Conservation (phyloP, 1,140 invertebrate genomes). For the Drosophila orosa region DNA sequence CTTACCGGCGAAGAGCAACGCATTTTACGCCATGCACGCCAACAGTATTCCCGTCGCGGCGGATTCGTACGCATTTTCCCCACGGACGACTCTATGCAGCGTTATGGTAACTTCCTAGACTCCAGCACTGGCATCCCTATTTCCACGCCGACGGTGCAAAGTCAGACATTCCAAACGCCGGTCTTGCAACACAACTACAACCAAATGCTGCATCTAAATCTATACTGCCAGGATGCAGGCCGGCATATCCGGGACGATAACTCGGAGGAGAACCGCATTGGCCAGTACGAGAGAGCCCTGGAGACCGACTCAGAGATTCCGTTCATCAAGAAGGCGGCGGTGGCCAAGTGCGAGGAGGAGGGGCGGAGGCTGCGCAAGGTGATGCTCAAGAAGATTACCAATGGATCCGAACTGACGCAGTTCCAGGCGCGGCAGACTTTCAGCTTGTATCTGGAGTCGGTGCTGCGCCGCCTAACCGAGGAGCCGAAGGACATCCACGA, state of each 20-base stretch:
- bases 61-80: conserved; percentile 97
- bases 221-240: conserved; percentile 69
- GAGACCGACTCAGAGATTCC: conserved; percentile 63
- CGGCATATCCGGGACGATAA: conserved; percentile 51
- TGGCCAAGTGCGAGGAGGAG: conserved; percentile 75
- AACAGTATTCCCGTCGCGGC: conserved; percentile 93
- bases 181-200: conserved; percentile 90
- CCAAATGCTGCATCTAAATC: conserved; percentile 88
- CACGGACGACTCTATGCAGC: conserved; percentile 93
- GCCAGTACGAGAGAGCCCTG: conserved; percentile 77
- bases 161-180: conserved; percentile 86
- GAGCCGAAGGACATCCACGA: conserved; percentile 87
- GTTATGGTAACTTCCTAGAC: conserved; percentile 87
- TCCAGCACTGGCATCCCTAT: conserved; percentile 89
- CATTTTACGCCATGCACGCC: conserved; percentile 90
- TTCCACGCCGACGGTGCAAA: conserved; percentile 86
- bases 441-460: conserved; percentile 91
- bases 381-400: conserved; percentile 74
- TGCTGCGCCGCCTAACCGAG: conserved; percentile 89
- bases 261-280: conserved; percentile 75
- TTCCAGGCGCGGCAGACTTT: conserved; percentile 92
- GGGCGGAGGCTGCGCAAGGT: conserved; percentile 70
- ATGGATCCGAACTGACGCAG: conserved; percentile 81
- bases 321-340: conserved; percentile 62
- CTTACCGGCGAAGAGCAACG: conserved; percentile 92